These are phyloP conservation scores for Phaonia tiefii DNA, from an alignment of 2,888 invertebrate genomes.

Conservation along the genomic window DNA sequence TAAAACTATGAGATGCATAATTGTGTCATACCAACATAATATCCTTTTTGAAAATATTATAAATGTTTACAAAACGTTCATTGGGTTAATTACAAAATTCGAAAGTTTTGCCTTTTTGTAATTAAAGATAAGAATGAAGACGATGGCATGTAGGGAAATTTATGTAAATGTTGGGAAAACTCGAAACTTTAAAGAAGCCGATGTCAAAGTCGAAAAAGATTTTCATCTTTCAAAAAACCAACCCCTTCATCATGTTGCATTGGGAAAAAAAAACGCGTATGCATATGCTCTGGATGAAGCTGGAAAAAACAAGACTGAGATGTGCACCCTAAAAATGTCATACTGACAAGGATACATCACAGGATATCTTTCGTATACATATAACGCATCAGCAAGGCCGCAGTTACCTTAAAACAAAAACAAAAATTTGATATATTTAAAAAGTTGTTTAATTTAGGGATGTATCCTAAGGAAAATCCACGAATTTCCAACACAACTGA, in stretches of 20 bases:
- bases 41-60: too few species aligned
- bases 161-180: background rate
- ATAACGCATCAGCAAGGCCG: background rate
- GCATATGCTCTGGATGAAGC: background rate
- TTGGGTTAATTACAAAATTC: constrained; percentile 35
- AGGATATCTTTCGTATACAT: background rate
- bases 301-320: background rate
- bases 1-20: background rate
- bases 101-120: background rate
- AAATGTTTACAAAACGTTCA: constrained; percentile 41
- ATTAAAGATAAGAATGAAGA: background rate
- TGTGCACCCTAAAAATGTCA: constrained; percentile 16
- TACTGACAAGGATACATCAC: background rate
- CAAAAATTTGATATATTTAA: constrained; percentile 6
- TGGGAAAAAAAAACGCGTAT: constrained; percentile 18
- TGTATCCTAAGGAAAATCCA: too few species aligned
- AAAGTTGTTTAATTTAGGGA: too few species aligned
- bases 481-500: too few species aligned
- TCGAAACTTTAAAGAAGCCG: background rate
- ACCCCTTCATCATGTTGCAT: background rate
- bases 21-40: too few species aligned
- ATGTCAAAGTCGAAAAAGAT: constrained; percentile 13
- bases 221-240: background rate
- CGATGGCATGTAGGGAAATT: background rate
- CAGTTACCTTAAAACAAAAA: constrained; percentile 1